Conservation (phyloP, 2,113 vertebrate species). For the Chaetodon auriga region DNA sequence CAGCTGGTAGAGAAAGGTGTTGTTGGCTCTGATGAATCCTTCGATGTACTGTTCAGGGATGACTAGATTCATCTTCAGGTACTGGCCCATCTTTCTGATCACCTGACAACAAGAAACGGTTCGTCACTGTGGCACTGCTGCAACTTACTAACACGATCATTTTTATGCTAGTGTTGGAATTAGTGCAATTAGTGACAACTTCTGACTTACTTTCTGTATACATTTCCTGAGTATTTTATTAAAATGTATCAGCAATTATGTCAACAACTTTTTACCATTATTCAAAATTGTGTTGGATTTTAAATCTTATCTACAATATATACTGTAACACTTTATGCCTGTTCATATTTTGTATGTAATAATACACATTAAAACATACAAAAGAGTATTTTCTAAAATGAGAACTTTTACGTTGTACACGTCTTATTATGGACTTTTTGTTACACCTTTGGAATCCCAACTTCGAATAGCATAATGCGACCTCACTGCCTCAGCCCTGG, state of each 20-base stretch:
- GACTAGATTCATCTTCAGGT: slow-evolving; percentile 92
- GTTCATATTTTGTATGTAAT: neutral
- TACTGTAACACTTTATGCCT: neutral
- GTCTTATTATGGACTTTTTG: neutral
- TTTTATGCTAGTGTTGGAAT: neutral
- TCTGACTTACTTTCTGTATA: neutral
- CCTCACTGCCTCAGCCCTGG: neutral
- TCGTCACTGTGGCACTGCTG: no score
- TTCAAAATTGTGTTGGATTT: neutral
- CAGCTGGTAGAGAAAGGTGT: slow-evolving; percentile 97
- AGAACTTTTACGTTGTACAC: neutral
- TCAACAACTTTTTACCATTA: neutral
- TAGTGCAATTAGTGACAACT: no score
- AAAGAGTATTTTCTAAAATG: neutral
- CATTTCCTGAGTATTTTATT: neutral
- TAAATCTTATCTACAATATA: neutral
- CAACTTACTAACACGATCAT: neutral
- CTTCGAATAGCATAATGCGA: neutral
- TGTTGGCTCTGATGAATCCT: slow-evolving; percentile 93
- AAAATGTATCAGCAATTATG: neutral
- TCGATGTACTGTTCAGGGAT: slow-evolving; percentile 93
- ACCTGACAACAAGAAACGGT: slow-evolving; percentile 81
- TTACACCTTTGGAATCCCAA: neutral
- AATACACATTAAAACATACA: no score
- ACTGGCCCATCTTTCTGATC: slow-evolving; percentile 97